phyloP scores from a whole-genome alignment of 2,113 vertebrate species.

The Aegotheles bennettii region DNA sequence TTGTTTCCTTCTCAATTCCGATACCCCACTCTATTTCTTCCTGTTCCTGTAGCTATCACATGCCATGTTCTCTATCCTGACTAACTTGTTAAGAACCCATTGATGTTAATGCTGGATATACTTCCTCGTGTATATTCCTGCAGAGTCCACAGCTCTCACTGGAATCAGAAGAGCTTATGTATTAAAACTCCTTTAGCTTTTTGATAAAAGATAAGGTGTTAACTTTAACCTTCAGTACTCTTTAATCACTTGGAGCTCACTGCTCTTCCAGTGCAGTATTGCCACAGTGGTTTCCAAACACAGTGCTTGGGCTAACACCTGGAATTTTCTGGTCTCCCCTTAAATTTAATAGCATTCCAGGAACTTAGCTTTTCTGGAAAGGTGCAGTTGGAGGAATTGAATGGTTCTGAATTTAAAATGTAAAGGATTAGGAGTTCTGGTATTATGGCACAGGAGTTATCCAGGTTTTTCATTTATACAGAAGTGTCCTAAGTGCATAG shows the following conservation, averaged over 20 bases:
- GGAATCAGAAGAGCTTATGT: neutral
- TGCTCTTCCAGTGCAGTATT: neutral
- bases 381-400: neutral
- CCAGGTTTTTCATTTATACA: neutral
- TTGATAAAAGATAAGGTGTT: neutral
- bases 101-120: neutral
- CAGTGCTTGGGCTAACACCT: neutral
- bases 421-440: neutral
- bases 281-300: neutral
- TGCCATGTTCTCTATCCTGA: neutral
- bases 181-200: neutral
- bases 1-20: neutral
- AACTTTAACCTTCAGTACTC: neutral
- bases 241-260: fast-evolving
- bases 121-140: neutral
- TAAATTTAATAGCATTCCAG: neutral
- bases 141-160: neutral
- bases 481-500: neutral
- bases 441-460: neutral
- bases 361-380: neutral
- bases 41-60: neutral
- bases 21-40: neutral
- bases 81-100: neutral
- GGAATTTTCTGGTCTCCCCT: neutral
- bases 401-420: neutral